Conservation (phyloP, 2,113 vertebrate species). For the Lynx canadensis region DNA sequence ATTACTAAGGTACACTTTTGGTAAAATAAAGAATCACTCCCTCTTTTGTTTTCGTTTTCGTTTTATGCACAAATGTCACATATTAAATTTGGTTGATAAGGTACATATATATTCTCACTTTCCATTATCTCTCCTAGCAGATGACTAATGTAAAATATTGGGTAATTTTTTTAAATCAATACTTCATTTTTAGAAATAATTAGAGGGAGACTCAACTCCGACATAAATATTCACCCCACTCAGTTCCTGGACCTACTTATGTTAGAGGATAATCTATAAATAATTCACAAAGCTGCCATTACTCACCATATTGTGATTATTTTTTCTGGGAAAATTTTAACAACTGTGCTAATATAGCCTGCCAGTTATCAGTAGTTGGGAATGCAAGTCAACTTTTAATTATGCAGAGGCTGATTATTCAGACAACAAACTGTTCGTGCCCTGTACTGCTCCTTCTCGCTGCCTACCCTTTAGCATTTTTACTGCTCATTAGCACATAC, state of each 20-base stretch:
- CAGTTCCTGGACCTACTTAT: constrained; percentile 62
- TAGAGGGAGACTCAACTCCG: constrained; percentile 64
- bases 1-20: neutral
- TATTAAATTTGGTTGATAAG: constrained; percentile 48
- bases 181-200: constrained; percentile 74
- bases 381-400: constrained; percentile 77
- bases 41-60: neutral
- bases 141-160: constrained; percentile 70
- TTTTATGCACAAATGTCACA: constrained; percentile 59
- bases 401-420: constrained; percentile 72
- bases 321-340: constrained; percentile 74
- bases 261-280: constrained; percentile 69
- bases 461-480: constrained; percentile 71
- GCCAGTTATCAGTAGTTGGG: constrained; percentile 72
- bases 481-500: constrained; percentile 69
- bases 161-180: constrained; percentile 67
- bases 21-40: constrained; percentile 1
- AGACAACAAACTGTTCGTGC: constrained; percentile 53
- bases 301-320: constrained; percentile 67
- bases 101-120: constrained; percentile 26
- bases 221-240: constrained; percentile 51
- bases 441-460: constrained; percentile 64
- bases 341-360: constrained; percentile 73
- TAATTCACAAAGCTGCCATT: constrained; percentile 75
- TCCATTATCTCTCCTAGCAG: constrained; percentile 55